Conservation (phyloP, 2,113 vertebrate genomes). For the Macrotis lagotis region DNA sequence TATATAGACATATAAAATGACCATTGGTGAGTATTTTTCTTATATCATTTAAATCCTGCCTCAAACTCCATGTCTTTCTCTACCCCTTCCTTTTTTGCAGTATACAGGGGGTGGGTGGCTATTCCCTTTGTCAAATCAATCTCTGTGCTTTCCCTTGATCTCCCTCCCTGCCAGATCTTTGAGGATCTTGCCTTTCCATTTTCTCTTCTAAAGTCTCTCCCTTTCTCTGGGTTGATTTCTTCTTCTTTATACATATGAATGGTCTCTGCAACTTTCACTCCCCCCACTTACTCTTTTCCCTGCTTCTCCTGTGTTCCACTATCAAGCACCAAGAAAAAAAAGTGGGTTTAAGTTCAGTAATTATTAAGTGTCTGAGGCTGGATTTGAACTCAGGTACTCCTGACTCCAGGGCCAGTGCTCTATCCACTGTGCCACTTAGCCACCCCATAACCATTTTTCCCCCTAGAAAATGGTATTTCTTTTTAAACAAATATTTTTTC, state of each 20-base stretch:
- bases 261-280: not conserved
- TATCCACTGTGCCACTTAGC: no score
- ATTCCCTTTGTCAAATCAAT: not conserved
- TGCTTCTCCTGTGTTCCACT: not conserved
- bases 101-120: not conserved
- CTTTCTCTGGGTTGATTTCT: not conserved
- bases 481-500: not conserved
- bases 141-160: not conserved
- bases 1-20: no score
- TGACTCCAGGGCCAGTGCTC: no score
- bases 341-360: no score
- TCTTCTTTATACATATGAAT: not conserved
- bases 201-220: not conserved
- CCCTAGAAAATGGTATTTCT: not conserved
- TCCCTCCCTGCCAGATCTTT: not conserved
- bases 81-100: not conserved
- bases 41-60: not conserved
- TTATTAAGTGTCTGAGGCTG: no score
- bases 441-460: no score
- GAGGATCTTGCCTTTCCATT: not conserved
- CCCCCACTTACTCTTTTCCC: not conserved
- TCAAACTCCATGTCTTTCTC: not conserved
- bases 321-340: not conserved
- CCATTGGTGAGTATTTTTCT: not conserved
- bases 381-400: no score